Conservation (phyloP, 2,888 invertebrate genomes). For the Drosophila neonasuta region DNA sequence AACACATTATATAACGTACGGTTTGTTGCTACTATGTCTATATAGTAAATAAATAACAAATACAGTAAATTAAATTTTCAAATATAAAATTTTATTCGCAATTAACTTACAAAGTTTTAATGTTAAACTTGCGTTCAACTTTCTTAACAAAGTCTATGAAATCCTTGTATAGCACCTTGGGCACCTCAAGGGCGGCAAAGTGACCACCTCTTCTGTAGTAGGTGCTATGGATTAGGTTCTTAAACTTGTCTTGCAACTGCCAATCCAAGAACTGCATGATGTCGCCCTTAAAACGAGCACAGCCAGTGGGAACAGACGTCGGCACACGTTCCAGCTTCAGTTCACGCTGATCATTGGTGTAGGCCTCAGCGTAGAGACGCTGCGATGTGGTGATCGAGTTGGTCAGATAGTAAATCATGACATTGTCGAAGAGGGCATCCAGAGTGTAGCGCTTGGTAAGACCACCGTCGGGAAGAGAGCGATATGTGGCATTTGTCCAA, state of each 20-base stretch:
- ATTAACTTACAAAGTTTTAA: conserved; percentile 55
- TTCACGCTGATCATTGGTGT: conserved; percentile 63
- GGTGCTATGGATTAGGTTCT: conserved; percentile 87
- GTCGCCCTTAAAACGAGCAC: conserved; percentile 89
- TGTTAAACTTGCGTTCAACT: conserved; percentile 66
- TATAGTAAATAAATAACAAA: background rate
- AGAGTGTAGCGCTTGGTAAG: conserved; percentile 84
- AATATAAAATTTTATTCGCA: conserved; percentile 3
- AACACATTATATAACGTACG: too few relatives aligned
- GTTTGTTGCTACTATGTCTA: too few relatives aligned
- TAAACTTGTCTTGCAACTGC: conserved; percentile 85
- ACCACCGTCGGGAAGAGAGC: conserved; percentile 85
- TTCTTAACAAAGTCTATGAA: conserved; percentile 85
- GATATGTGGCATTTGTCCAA: conserved; percentile 85
- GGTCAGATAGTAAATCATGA: conserved; percentile 91
- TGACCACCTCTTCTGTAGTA: conserved; percentile 90
- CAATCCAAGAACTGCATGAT: conserved; percentile 85
- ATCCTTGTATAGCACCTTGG: conserved; percentile 87
- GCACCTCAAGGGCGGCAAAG: conserved; percentile 92
- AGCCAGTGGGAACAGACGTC: conserved; percentile 87
- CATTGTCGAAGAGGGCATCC: conserved; percentile 86
- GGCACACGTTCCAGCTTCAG: conserved; percentile 83
- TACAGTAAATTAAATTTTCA: background rate
- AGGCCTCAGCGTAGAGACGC: conserved; percentile 87
- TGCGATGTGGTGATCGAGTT: conserved; percentile 88